Percentiles rank a stretch among this genome's conserved stretches.
Conservation (phyloP, 2,888 invertebrate species). For the Macrosiphum euphorbiae region DNA sequence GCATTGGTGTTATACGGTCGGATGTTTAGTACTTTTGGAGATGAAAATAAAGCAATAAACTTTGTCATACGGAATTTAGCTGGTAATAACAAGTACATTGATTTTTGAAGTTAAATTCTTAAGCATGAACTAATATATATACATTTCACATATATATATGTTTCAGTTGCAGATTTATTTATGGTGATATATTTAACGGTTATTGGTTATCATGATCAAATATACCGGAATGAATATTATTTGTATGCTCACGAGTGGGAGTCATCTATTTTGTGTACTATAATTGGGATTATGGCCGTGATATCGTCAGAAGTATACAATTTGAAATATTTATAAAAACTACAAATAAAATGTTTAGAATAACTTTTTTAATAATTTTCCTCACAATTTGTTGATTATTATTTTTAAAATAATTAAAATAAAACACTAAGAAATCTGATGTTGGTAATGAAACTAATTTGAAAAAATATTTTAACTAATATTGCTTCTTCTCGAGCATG, state of each 20-base stretch:
- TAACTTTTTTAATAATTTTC: neutral
- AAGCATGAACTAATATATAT: neutral
- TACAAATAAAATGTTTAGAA: neutral
- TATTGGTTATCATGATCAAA: slow-evolving; percentile 76
- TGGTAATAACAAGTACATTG: slow-evolving; percentile 69
- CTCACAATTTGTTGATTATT: neutral
- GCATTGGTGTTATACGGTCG: slow-evolving; percentile 76
- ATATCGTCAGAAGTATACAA: slow-evolving; percentile 75
- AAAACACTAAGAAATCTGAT: neutral
- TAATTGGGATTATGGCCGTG: slow-evolving; percentile 77
- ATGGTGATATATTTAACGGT: slow-evolving; percentile 79
- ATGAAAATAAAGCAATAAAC: slow-evolving; percentile 77
- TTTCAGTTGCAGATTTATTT: slow-evolving; percentile 76
- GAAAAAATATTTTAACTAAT: neutral
- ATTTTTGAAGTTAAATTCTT: neutral
- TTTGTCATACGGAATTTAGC: slow-evolving; percentile 78
- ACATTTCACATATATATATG: neutral
- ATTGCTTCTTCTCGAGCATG: neutral
- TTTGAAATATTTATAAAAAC: neutral
- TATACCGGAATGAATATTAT: slow-evolving; percentile 75
- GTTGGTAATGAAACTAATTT: neutral
- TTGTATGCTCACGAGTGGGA: slow-evolving; percentile 76
- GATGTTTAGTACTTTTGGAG: slow-evolving; percentile 72
- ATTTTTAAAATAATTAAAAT: neutral
- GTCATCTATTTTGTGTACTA: slow-evolving; percentile 77